Base-by-base conservation (phyloP, 2,888 invertebrate species). In the Drepana falcataria region DNA sequence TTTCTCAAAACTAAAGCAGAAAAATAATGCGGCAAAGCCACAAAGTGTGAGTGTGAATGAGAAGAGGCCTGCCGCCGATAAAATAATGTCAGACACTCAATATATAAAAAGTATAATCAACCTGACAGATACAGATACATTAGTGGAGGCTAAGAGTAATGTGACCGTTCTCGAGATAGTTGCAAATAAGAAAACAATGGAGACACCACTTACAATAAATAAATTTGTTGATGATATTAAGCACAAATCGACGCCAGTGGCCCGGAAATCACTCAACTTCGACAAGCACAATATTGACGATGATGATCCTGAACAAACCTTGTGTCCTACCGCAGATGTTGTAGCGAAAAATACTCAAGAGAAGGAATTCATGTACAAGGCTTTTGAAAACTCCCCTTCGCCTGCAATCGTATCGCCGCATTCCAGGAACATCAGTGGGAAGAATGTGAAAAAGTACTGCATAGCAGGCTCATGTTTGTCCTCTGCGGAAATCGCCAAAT, bases 201-300 rank as follows among this genome's bases (percentile, higher is more conserved):
- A 84, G 51, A 88, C 91, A 2, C 90, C 91, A 3, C 58, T 81
- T 0, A 83, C 76, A 3, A 86, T 90, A 3, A 77, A 74, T 35
- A 87, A 82, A 59, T 91, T 91, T 68, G 79, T 77, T 1, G 75
- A 81, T 59, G 74, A 87, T 47, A 81, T 91, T 7, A 80, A 75
- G 56, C 75, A 87, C 51, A 87, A 85, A 48, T 91, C 91, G 0
- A 91, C 91, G 0, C 91, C 91, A 0, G 62, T 87, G 2, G 87
- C 84, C 2, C 78, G 77, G 53, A 91, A 90, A 56, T 89, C 89
- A 1, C 71, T 91, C 0, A 81, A 82, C 58, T 91, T 90, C 59
- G 68, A 73, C 35, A 63, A 59, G 48, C 66, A 77, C 34, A 67
- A 73, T 54, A 51, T 53, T 5, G 65, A 76, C 53, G 69, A 72